Evolutionary conservation across 1,140 invertebrate genomes (phyloP), one percentile per base, ranked within the genome.

Genomic region (Zaprionus kolodkinae): DNA sequence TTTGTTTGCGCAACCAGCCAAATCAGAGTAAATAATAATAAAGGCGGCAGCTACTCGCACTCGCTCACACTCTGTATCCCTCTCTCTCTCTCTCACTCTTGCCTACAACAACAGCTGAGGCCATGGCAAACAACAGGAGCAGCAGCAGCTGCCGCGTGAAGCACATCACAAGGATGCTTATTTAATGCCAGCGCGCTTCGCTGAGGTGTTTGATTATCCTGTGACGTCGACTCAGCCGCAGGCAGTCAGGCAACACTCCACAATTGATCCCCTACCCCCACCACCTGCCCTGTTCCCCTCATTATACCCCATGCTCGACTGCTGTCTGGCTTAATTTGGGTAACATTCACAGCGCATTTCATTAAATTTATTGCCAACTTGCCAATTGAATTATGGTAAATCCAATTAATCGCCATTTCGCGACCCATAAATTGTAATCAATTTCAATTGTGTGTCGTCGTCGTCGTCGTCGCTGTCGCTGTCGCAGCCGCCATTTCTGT

Each of bases 1-100:
- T 74, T 84, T 84, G 72, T 81, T 81, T 84, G 83, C 68, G 52
- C 71, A 72, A 72, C 76, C 84, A 83, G 72, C 76, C 73, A 84
- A 88, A 80, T 87, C 85, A 75, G 61, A 78, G 80, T 75, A 88
- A 83, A 88, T 79, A 87, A 87, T 88, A 83, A 87, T 66, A 72
- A 80, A 83, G 72, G 68, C 75, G 72, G 63, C 61, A 50, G 10
- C 45, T 25, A 30, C 15, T 9, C 3, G n/a, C n/a, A n/a, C n/a
- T n/a, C n/a, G n/a, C 9, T 12, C 38, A 0, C 38, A 13, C 38
- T 6, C 38, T n/a, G n/a, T n/a, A n/a, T n/a, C n/a, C 38, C 6
- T n/a, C n/a, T n/a, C 38, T 40, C 38, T 40, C 38, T n/a, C 38
- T 43, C 33, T 35, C 33, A 0, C 33, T 43, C 38, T 43, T n/a